phyloP scores from a whole-genome alignment of 2,113 vertebrate genomes.

The Campylomormyrus numenius region DNA sequence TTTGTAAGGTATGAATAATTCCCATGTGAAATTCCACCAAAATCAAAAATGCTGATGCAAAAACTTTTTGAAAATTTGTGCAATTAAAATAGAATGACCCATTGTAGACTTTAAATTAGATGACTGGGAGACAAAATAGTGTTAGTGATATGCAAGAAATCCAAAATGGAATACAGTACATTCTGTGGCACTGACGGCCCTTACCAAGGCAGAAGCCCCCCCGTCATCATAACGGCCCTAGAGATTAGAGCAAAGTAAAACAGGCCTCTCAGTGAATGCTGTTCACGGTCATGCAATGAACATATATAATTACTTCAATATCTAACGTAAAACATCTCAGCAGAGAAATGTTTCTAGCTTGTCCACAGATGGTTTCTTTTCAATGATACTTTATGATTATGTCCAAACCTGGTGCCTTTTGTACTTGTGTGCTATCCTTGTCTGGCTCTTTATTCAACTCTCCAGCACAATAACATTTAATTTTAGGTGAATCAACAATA shows the following conservation, averaged over 20 bases:
- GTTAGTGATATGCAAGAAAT: not conserved
- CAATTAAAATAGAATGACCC: not conserved
- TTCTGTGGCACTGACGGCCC: not conserved
- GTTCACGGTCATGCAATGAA: not conserved
- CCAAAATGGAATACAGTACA: not conserved
- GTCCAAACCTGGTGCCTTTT: not conserved
- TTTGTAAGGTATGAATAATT: not conserved
- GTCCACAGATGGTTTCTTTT: not conserved
- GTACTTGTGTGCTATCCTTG: not conserved
- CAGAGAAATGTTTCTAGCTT: not conserved
- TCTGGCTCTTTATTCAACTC: not conserved
- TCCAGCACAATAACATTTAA: not conserved
- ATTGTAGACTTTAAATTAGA: not conserved
- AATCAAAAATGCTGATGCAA: not conserved
- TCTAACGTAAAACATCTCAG: not conserved
- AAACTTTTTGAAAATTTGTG: not conserved
- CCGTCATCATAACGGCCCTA: slow-evolving; percentile 14
- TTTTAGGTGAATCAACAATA: too few species aligned
- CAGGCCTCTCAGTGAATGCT: not conserved
- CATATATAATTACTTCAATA: not conserved
- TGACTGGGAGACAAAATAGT: not conserved
- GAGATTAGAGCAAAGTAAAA: not conserved
- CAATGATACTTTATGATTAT: not conserved
- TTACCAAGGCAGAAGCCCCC: slow-evolving; percentile 23
- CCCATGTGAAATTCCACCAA: not conserved